Evolutionary conservation across 2,113 vertebrate species (phyloP).

Genomic region (Megalops atlanticus): DNA sequence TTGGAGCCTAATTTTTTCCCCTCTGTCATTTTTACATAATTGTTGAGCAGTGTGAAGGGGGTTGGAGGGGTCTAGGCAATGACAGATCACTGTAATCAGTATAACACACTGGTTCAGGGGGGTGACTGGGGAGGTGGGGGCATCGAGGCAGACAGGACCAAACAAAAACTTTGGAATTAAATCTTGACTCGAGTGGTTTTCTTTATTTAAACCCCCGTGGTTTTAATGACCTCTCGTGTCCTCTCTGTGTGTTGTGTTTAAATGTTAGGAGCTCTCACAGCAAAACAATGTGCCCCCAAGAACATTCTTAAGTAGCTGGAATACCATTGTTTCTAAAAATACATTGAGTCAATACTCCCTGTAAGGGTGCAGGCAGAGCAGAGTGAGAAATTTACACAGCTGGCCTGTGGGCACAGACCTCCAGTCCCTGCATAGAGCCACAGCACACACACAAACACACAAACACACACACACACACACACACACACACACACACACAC

Average conservation of each 20-base stretch:
- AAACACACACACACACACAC: too few relatives aligned
- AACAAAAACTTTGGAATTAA: slow-evolving; percentile 17
- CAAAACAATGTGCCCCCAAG: slow-evolving; percentile 30
- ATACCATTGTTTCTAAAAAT: slow-evolving; percentile 54
- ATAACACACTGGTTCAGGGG: slow-evolving; percentile 17
- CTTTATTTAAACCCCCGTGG: not conserved
- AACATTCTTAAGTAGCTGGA: slow-evolving; percentile 45
- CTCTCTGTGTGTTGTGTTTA: slow-evolving; percentile 1
- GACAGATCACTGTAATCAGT: slow-evolving; percentile 40
- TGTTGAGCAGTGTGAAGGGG: not conserved
- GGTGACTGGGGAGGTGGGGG: not conserved
- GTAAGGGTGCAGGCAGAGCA: slow-evolving; percentile 24
- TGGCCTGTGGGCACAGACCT: slow-evolving; percentile 38
- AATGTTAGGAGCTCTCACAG: not conserved
- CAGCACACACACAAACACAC: slow-evolving; percentile 12
- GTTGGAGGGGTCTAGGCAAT: slow-evolving; percentile 3
- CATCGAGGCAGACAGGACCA: not conserved
- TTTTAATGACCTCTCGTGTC: slow-evolving; percentile 22
- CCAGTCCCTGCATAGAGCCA: slow-evolving; percentile 20
- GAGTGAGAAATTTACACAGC: slow-evolving; percentile 56
- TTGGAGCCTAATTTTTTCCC: not conserved
- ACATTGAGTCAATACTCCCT: slow-evolving; percentile 42
- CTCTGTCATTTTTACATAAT: slow-evolving; percentile 3
- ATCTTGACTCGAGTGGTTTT: slow-evolving; percentile 15
- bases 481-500: too few relatives aligned